Base-by-base conservation (phyloP, 1,140 invertebrate genomes). In the Samia ricini region DNA sequence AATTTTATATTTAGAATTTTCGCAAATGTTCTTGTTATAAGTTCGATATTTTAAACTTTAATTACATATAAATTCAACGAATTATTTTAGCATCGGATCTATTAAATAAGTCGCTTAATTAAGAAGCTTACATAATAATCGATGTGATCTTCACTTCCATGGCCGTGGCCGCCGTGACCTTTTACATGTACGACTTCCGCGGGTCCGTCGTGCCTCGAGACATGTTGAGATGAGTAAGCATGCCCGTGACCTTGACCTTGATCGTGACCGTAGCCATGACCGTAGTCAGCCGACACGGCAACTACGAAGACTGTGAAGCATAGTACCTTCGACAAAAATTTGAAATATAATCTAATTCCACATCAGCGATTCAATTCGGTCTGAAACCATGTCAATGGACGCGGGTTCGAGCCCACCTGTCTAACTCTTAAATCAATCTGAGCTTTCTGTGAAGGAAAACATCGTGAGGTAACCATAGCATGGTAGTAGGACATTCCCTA, bases 141-240 rank as follows among this genome's bases (percentile, higher is more conserved):
- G 36, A 69, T 50, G 18, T 55, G 26, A 55, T 56, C 66, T 26
- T 21, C 66, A 42, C 64, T 60, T 7, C 69, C 60, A 22, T 80
- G 74, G 5, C 69, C 75, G 19, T 77, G 76, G 8, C 71, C 72
- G 4, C 1, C 33, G 33, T 79, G 61, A 18, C 69, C 76, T 26
- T 79, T 72, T 1, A 72, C 71, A 36, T 61, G 66, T 2, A 76
- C 70, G 0, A 69, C 63, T 6, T 77, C 58, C 0, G 79, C 71
- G 36, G 72, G 81, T 12, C 77, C 81, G 59, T 83, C 81, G 61
- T 81, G 74, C 5, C 74, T 72, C 33, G 70, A 63, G 64, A 83
- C 73, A 68, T 73, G 72, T 36, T 78, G 75, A 18, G 79, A 81
- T 2, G 81, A 83, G 62, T 63, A 76, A 0, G 66, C 78, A 49